Base-by-base conservation (phyloP, 1,140 invertebrate genomes). In the Hesperophylax magnus region DNA sequence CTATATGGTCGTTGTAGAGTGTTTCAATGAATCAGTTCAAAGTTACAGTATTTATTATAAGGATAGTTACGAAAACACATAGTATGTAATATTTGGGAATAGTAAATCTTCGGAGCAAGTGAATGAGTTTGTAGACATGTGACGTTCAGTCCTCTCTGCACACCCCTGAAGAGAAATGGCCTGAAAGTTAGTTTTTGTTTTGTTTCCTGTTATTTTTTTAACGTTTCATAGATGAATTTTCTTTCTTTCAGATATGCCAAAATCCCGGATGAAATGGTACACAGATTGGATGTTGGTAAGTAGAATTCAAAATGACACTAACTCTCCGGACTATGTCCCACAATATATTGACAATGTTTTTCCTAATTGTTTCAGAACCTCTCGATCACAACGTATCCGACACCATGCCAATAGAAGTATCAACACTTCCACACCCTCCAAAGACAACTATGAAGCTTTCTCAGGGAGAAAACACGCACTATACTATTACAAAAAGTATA, bases 401-500 rank as follows among this genome's bases (percentile, higher is more conserved):
- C 31, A 39, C 72, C 3, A 20, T 78, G 61, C 71, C 71, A 31
- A 75, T 69, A 63, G 81, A 79, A 22, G 72, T 61, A 22, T 74
- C 77, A 5, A 83, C 75, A 3, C 61, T 80, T 34, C 81, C 78
- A 0, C 81, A 80, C 72, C 69, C 54, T 54, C 75, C 69, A 9
- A 53, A 52, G n/a, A 65, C 71, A 8, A 22, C 61, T 4, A 11
- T 75, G 22, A 54, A 75, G 24, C 53, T 75, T 17, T 75, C 71
- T 18, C 52, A 75, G 15, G 71, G 71, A 56, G 81, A 82, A 5
- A 82, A 79, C 27, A 65, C 71, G 3, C 78, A 79, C 8, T 79
- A 63, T 22, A 78, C 81, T 1, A 69, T 80, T 1, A 83, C 81
- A 14, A 80, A 78, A 60, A 71, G 52, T 18, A 78, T 83, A 20